Conservation (phyloP, 2,797 vertebrate genomes). For the Garrulus glandarius region DNA sequence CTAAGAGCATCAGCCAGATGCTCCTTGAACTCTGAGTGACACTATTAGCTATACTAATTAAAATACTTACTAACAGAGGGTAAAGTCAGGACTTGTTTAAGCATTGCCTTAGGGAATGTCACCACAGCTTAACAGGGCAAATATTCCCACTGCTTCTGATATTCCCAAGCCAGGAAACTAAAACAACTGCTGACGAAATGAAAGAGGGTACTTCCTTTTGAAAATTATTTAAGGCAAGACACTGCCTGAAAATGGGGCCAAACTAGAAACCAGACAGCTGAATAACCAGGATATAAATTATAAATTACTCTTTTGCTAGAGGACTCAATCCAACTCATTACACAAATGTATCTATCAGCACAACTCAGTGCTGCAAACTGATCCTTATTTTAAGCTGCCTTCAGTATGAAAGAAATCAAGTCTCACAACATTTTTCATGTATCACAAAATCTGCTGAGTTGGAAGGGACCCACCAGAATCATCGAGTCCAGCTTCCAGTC, state of each 20-base stretch:
- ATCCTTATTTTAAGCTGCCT: not conserved
- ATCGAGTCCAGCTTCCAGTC: fast-evolving
- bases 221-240: not conserved
- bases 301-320: not conserved
- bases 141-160: not conserved
- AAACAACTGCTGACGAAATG: not conserved
- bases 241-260: not conserved
- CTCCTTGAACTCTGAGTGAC: not conserved
- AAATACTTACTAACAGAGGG: not conserved
- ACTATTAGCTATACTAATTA: not conserved
- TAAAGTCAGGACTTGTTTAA: not conserved
- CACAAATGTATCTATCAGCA: not conserved
- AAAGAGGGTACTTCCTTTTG: not conserved
- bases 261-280: not conserved
- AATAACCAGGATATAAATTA: not conserved
- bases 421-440: not conserved
- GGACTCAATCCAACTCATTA: not conserved
- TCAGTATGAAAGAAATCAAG: not conserved
- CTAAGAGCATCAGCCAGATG: not conserved
- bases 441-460: not conserved
- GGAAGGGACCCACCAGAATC: not conserved
- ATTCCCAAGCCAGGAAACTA: not conserved
- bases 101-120: not conserved
- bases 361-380: not conserved
- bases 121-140: not conserved